phyloP scores from a whole-genome alignment of 2,888 invertebrate genomes.

The Orthosia gracilis region DNA sequence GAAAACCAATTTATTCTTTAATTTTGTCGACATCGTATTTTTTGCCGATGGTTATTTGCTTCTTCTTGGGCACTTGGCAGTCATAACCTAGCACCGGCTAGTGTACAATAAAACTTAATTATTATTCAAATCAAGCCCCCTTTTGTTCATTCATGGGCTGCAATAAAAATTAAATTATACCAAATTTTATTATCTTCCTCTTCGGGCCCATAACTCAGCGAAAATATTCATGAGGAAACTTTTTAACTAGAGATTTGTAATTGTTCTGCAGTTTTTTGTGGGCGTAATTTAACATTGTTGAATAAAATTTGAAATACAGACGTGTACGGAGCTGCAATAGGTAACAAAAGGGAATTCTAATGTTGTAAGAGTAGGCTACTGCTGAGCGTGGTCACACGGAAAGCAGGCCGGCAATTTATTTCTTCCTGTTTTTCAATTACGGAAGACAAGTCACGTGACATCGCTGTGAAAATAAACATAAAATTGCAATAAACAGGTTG shows the following conservation, averaged over 20 bases:
- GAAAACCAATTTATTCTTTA: conserved; percentile 36
- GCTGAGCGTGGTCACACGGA: conserved; percentile 12
- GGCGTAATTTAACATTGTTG: conserved; percentile 65
- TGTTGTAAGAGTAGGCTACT: conserved; percentile 1
- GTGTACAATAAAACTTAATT: conserved; percentile 75
- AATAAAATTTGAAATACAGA: conserved; percentile 64
- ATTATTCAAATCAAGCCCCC: conserved; percentile 83
- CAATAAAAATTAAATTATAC: conserved; percentile 86
- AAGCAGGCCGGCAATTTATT: conserved; percentile 5
- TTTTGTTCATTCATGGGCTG: conserved; percentile 81
- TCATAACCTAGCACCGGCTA: conserved; percentile 62
- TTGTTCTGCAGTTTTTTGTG: conserved; percentile 71
- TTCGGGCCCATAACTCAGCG: conserved; percentile 82
- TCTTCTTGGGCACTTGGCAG: conserved; percentile 49
- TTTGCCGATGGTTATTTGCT: conserved; percentile 13
- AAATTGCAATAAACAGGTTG: background rate
- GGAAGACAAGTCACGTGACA: conserved; percentile 1
- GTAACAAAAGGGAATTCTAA: conserved; percentile 26
- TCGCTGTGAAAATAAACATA: background rate
- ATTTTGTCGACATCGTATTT: conserved; percentile 17
- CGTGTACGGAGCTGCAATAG: conserved; percentile 49
- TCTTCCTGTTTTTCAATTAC: conserved; percentile 31
- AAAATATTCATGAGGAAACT: conserved; percentile 86
- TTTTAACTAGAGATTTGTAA: conserved; percentile 81
- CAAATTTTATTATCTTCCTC: conserved; percentile 85